These are phyloP conservation scores for Drepana falcataria DNA, from an alignment of 2,888 invertebrate genomes.

Conservation along the genomic window DNA sequence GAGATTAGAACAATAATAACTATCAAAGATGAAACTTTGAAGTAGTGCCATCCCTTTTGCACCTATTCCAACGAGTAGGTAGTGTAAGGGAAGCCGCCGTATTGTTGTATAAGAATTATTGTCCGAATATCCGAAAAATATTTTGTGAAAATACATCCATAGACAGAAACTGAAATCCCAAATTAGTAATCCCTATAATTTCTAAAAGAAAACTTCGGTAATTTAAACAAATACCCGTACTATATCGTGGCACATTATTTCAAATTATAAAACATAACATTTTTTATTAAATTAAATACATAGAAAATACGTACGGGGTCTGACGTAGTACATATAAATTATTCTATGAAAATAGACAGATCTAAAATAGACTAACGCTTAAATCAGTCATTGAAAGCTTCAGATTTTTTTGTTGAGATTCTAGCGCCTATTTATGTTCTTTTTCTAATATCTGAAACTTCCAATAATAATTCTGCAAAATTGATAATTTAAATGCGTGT, in stretches of 20 bases:
- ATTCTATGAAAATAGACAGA: slow-evolving; percentile 43
- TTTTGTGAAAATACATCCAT: no score
- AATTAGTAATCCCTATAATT: background rate
- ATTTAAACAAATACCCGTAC: slow-evolving; percentile 65
- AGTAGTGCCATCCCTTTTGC: slow-evolving; percentile 34
- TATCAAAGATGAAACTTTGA: slow-evolving; percentile 3
- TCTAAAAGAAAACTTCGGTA: slow-evolving; percentile 25
- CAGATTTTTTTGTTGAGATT: slow-evolving; percentile 67
- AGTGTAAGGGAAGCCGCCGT: slow-evolving; percentile 34
- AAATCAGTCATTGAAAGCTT: slow-evolving; percentile 75
- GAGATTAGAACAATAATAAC: background rate
- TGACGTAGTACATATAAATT: slow-evolving; percentile 22
- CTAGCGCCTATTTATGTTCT: slow-evolving; percentile 42
- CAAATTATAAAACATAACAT: slow-evolving; percentile 25
- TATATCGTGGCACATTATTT: slow-evolving; percentile 60
- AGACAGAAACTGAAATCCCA: background rate
- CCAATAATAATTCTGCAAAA: slow-evolving; percentile 59
- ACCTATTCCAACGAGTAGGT: slow-evolving; percentile 43
- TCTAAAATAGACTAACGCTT: slow-evolving; percentile 42
- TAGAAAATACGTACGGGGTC: slow-evolving; percentile 44
- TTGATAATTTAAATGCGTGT: slow-evolving; percentile 18
- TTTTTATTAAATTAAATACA: slow-evolving; percentile 32
- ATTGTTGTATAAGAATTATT: background rate
- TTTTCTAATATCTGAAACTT: slow-evolving; percentile 57
- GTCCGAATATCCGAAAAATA: no score